phyloP scores from a whole-genome alignment of 2,113 vertebrate genomes.

The Aviceda subcristata region DNA sequence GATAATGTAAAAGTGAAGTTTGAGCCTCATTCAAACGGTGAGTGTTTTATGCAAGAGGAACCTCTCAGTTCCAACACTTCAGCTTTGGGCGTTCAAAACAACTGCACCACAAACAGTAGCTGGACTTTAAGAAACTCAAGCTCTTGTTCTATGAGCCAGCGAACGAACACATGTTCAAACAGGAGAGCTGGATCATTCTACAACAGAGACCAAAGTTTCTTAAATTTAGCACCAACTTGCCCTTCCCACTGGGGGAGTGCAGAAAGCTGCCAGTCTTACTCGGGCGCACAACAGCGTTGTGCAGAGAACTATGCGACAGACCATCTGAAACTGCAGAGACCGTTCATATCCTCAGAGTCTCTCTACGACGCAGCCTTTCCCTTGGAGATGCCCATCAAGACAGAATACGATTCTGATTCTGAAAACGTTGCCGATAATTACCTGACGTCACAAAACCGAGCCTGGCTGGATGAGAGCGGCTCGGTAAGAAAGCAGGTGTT shows the following conservation, averaged over 20 bases:
- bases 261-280: slow-evolving; percentile 73
- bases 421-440: slow-evolving; percentile 78
- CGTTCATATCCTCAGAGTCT: slow-evolving; percentile 51
- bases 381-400: slow-evolving; percentile 86
- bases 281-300: slow-evolving; percentile 66
- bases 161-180: slow-evolving; percentile 61
- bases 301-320: slow-evolving; percentile 72
- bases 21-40: slow-evolving; percentile 51
- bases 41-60: slow-evolving; percentile 71
- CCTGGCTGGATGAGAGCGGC: slow-evolving; percentile 74
- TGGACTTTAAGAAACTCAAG: slow-evolving; percentile 71
- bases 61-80: slow-evolving; percentile 75
- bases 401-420: slow-evolving; percentile 84
- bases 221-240: slow-evolving; percentile 70
- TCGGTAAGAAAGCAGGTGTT: slow-evolving; percentile 67
- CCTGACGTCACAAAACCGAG: slow-evolving; percentile 18
- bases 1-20: slow-evolving; percentile 74
- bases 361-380: slow-evolving; percentile 72
- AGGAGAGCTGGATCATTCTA: slow-evolving; percentile 71
- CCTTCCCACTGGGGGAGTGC: slow-evolving; percentile 64
- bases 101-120: slow-evolving; percentile 49
- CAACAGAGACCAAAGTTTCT: slow-evolving; percentile 71
- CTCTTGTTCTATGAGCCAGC: slow-evolving; percentile 62
- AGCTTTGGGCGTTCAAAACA: slow-evolving; percentile 69
- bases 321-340: slow-evolving; percentile 76